Base-by-base conservation (phyloP, 2,888 invertebrate species). In the Ernsta delagoae region DNA sequence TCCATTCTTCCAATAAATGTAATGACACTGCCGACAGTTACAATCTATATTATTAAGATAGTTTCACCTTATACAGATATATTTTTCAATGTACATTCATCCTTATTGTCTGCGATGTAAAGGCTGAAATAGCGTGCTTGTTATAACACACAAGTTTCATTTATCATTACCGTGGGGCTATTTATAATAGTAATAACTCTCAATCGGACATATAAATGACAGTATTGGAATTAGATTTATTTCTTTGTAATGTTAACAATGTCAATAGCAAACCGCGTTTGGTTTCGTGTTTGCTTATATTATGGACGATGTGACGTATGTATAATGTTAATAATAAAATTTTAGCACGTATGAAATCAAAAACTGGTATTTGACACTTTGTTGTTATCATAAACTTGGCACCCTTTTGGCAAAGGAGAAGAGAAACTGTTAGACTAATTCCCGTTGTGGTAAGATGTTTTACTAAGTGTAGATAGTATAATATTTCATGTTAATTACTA, bases 161-260 rank as follows among this genome's bases (percentile, higher is more conserved):
- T 53, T 59, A 43, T 65, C 65, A 65, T 60, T 60, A 54, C 41
- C 48, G n/a, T 11, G 48, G 39, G 39, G 43, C 34, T 53, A 54
- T 67, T 39, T 24, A 36, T 67, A 43, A 67, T 36, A 54, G 16
- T 60, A 67, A 67, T 66, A 56, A 41, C 34, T 60, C 2, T 53
- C 12, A n/a, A 53, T 43, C 12, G 50, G 50, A 66, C 59, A 31
- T 65, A 31, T 53, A 50, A 66, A 59, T 66, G 66, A 67, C 54
- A 59, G 54, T 34, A 31, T 59, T 54, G 60, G 66, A 61, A 60
- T 60, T 53, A 43, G 60, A 43, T 66, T 66, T 53, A 34, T 66
- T 53, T 66, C 43, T 60, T 45, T 53, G 34, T 16, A 12, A 4
- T 9, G 24, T 59, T 31, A 48, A 53, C n/a, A 53, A 11, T 36